Base-by-base conservation (phyloP, 1,140 invertebrate species). In the Scaptomyza montana region DNA sequence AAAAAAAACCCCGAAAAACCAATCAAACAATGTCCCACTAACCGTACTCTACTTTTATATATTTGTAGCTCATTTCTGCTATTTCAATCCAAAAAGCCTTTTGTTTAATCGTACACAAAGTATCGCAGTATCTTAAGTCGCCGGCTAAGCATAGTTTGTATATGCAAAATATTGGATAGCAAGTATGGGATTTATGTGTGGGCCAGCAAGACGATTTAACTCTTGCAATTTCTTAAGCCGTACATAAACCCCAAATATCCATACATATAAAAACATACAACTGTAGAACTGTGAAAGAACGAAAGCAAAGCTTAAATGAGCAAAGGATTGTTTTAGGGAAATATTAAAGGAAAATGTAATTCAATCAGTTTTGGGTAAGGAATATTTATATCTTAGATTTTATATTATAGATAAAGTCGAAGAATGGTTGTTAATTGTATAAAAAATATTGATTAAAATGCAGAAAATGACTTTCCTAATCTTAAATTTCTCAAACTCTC, bases 131-230 rank as follows among this genome's bases (percentile, higher is more conserved):
- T 59, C 45, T 50, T 69, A 77, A 77, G 65, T 65, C 75, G 60
- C 41, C 33, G 57, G 65, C 25, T 49, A 61, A 61, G 65, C 64
- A 36, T 55, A 16, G 43, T 25, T 21, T 61, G 25, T 72, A 77
- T 74, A 77, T 78, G 82, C 82, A 73, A 86, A 86, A 86, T 87
- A 86, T 87, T 79, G 66, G 67, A 71, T 62, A 3, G 46, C 56
- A 60, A 56, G 55, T 56, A 63, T 53, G 49, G 77, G 59, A 65
- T 60, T 85, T 74, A 62, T 74, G 51, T 70, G 78, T 72, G 74
- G 82, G 74, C 43, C 77, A 50, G 62, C 56, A 56, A 72, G 49
- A 53, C 78, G 77, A 82, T 82, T 86, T 87, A 86, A 87, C 82
- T 87, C 82, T 87, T 86, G 61, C 79, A 10, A 41, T 28, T 70